Conservation (phyloP, 2,888 invertebrate species). For the Falcaria lacertinaria region DNA sequence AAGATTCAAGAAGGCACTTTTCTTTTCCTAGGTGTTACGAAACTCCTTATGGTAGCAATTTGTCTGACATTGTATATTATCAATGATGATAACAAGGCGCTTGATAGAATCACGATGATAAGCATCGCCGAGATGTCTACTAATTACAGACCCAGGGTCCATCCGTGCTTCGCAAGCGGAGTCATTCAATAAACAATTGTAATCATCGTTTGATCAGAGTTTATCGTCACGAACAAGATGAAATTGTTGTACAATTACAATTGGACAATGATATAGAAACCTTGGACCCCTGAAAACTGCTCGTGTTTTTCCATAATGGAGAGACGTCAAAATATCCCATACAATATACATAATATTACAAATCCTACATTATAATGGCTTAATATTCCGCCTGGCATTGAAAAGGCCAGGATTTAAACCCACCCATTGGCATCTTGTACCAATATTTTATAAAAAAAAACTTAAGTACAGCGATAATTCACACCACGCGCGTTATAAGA, state of each 20-base stretch:
- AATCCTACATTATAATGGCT: too few relatives aligned
- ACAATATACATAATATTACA: too few relatives aligned
- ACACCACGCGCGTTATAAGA: too few relatives aligned
- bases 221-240: slow-evolving; percentile 47
- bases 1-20: not conserved
- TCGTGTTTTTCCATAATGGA: not conserved
- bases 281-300: slow-evolving; percentile 17
- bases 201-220: slow-evolving; percentile 38
- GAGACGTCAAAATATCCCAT: not conserved
- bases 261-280: slow-evolving; percentile 15
- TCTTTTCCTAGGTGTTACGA: not conserved
- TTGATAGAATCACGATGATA: slow-evolving; percentile 9
- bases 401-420: too few relatives aligned
- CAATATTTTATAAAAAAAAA: too few relatives aligned
- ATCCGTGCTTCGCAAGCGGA: slow-evolving; percentile 31
- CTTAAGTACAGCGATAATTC: too few relatives aligned
- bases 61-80: not conserved
- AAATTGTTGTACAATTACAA: slow-evolving; percentile 28
- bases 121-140: slow-evolving; percentile 20
- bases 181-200: slow-evolving; percentile 36
- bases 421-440: too few relatives aligned
- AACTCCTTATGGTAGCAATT: not conserved
- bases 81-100: not conserved
- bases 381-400: too few relatives aligned
- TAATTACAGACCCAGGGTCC: slow-evolving; percentile 32